phyloP scores from a whole-genome alignment of 2,888 invertebrate genomes.

The Euplexia lucipara region DNA sequence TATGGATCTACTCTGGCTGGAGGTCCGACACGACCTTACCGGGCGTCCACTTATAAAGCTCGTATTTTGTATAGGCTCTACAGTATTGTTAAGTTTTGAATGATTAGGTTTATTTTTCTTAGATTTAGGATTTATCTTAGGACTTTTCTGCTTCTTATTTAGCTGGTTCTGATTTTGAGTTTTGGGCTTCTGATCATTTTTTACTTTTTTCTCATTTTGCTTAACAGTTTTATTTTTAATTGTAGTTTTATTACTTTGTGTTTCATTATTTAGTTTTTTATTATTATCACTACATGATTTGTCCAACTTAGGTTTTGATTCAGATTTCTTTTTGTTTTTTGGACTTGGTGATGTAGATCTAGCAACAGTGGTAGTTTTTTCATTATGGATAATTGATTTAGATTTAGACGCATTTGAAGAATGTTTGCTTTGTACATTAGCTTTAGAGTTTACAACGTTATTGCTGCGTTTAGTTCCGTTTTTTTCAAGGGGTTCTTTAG shows the following conservation, averaged over 20 bases:
- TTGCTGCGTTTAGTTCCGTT: neutral
- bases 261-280: constrained; percentile 20
- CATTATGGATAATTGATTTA: constrained; percentile 31
- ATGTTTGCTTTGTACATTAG: constrained; percentile 17
- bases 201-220: neutral
- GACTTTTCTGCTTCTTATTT: constrained; percentile 30
- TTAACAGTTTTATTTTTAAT: constrained; percentile 31
- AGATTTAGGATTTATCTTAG: constrained; percentile 33
- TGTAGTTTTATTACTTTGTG: constrained; percentile 19
- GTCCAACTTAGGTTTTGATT: constrained; percentile 24
- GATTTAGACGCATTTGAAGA: constrained; percentile 23
- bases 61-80: constrained; percentile 30
- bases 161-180: constrained; percentile 15
- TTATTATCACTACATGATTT: constrained; percentile 17
- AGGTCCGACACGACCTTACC: constrained; percentile 62
- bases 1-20: constrained; percentile 47
- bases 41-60: constrained; percentile 52
- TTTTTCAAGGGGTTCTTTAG: constrained; percentile 4
- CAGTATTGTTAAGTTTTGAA: constrained; percentile 33
- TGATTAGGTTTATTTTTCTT: constrained; percentile 18
- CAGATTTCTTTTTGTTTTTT: constrained; percentile 25
- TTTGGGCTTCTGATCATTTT: constrained; percentile 20
- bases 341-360: constrained; percentile 20
- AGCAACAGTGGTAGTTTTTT: neutral
- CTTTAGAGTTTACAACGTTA: constrained; percentile 11